A percentile compares a stretch with the other conserved stretches of the same genome.
Evolutionary conservation across 2,888 invertebrate genomes (phyloP).

Genomic region (Melinopterus prodromus): DNA sequence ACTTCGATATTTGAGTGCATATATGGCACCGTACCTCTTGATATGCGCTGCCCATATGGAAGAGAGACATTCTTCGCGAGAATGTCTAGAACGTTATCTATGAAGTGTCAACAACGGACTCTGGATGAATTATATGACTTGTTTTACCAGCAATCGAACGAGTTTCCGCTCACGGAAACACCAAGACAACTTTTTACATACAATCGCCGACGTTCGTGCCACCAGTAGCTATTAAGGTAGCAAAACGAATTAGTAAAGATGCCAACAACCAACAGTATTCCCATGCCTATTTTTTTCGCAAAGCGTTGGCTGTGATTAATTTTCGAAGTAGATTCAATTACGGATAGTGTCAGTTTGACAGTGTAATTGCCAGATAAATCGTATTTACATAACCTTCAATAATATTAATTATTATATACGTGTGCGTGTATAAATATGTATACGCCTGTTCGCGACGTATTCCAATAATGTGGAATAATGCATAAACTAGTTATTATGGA

Average conservation of each 20-base stretch:
- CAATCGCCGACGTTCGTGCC: constrained; percentile 13
- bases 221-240: not conserved
- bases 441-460: not conserved
- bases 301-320: constrained; percentile 12
- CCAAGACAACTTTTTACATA: constrained; percentile 11
- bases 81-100: constrained; percentile 12
- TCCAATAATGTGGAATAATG: constrained; percentile 4
- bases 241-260: not conserved
- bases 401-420: constrained; percentile 17
- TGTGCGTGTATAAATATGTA: not conserved
- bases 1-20: not conserved
- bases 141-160: constrained; percentile 6
- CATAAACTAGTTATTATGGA: not conserved
- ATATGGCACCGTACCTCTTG: constrained; percentile 13
- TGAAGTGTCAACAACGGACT: not conserved
- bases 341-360: constrained; percentile 30
- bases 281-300: not conserved
- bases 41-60: constrained; percentile 15
- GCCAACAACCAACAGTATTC: not conserved
- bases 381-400: constrained; percentile 28
- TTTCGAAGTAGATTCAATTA: constrained; percentile 28
- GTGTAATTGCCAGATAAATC: constrained; percentile 27
- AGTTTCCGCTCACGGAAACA: constrained; percentile 16
- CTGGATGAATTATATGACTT: constrained; percentile 21
- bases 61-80: constrained; percentile 4